Percentiles rank a stretch among this genome's conserved stretches.
Evolutionary conservation across 2,888 invertebrate genomes (phyloP).

Genomic region (Hydropsyche betteni): DNA sequence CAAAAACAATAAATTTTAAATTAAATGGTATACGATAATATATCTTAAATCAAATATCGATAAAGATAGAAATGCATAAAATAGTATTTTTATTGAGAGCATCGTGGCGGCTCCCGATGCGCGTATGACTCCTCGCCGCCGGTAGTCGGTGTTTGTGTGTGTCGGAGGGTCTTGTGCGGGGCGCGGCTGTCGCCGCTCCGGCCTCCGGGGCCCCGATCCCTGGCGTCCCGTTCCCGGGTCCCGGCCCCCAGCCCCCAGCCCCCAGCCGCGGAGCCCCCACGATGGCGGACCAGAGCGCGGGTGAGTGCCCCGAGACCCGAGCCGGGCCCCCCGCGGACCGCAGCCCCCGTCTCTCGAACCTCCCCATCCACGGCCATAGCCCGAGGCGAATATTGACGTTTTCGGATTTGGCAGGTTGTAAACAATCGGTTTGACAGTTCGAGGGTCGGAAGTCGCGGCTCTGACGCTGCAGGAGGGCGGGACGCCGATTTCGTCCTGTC

Average conservation of each 20-base stretch:
- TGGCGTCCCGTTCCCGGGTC: no score
- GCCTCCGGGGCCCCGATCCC: no score
- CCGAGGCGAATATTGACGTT: background rate
- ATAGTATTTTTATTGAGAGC: no score
- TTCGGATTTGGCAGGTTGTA: background rate
- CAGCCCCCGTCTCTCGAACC: background rate
- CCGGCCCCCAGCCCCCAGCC: no score
- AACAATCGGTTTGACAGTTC: constrained; percentile 6
- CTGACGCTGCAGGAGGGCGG: no score
- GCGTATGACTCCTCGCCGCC: background rate
- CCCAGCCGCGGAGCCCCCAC: background rate
- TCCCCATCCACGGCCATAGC: background rate
- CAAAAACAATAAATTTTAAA: no score
- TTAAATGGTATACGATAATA: no score
- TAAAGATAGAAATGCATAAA: no score
- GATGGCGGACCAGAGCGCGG: constrained; percentile 3
- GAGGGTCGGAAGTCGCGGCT: no score
- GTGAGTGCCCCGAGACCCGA: background rate
- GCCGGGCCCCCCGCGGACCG: background rate
- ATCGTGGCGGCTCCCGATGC: no score
- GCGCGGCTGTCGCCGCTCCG: background rate
- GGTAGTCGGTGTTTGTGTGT: constrained; percentile 5
- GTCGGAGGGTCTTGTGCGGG: background rate
- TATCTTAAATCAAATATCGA: no score
- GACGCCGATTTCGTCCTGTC: no score